Base-by-base conservation (phyloP, 2,797 vertebrate genomes). In the Hydrocynus forskahlii region DNA sequence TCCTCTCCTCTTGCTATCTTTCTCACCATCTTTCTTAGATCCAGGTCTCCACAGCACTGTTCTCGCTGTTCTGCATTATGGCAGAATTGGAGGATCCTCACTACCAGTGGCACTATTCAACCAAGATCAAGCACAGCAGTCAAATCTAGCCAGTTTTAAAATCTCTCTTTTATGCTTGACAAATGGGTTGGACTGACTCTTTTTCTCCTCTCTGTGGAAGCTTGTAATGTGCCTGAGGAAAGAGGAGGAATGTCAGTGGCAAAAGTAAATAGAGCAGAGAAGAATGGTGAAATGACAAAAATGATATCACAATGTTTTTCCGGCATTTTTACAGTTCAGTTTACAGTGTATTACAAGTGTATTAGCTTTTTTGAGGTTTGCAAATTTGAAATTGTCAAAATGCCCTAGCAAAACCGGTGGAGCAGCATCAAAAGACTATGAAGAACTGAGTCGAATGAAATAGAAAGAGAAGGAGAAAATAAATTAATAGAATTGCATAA, bases 61-160 rank as follows among this genome's bases (percentile, higher is more conserved):
- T 68, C 38, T 93, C 91, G 75, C 48, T 52, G 80, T 81, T 6
- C 88, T 86, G 48, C 60, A 57, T 38, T 81, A 76, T 63, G 71
- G 75, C 78, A 79, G 63, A 76, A 76, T 86, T 84, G 84, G 72
- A 87, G 84, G 74, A 66, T 75, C 5, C 64, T 79, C 81, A 50
- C 9, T 50, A 14, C 29, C 43, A 50, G 48, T 50, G 48, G 64
- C 48, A 88, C 73, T 82, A 85, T 72, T 86, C 88, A 74, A 75
- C 86, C 90, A 85, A 63, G 48, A 69, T 35, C 57, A 17, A 38
- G 48, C 50, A 43, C 5, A 52, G 48, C 40, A 62, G 43, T 21
- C 59, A 80, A 48, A 66, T 50, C n/a, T 45, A 4, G 3, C 10
- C n/a, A 69, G 45, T 25, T 69, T 16, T 69, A 12, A 14, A 48